These are phyloP conservation scores for Acanthisitta chloris DNA, from an alignment of 2,113 vertebrate species.

Conservation along the genomic window DNA sequence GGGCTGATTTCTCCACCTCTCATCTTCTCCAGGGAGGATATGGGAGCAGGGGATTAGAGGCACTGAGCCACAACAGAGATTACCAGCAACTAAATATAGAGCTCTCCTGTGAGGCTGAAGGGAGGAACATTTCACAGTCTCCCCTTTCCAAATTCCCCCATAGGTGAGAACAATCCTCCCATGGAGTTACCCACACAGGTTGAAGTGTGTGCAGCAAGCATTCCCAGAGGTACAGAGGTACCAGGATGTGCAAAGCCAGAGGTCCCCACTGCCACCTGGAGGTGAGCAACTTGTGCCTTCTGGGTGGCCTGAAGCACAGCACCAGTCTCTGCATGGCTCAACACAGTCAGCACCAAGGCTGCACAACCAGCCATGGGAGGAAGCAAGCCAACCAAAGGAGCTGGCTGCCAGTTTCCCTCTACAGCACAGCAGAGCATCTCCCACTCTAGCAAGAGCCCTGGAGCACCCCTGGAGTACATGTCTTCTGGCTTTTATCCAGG, in stretches of 20 bases:
- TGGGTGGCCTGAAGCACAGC: neutral
- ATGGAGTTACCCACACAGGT: rapidly evolving
- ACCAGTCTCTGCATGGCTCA: rapidly evolving
- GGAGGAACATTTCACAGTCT: neutral
- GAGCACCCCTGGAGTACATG: neutral
- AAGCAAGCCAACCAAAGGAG: neutral
- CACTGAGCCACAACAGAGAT: slow-evolving; percentile 13
- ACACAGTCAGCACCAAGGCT: neutral
- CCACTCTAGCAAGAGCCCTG: neutral
- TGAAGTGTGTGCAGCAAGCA: neutral
- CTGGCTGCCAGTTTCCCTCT: neutral
- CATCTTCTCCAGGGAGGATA: neutral
- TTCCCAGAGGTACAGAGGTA: neutral
- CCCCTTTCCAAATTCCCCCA: neutral
- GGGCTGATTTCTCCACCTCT: neutral
- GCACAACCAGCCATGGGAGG: neutral
- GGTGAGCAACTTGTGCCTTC: neutral
- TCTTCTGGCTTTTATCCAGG: neutral
- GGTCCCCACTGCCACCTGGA: neutral
- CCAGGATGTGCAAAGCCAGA: neutral
- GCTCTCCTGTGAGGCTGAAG: neutral
- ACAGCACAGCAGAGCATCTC: neutral
- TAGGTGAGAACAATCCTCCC: neutral
- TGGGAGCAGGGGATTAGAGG: slow-evolving; percentile 16
- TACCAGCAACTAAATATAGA: slow-evolving; percentile 32